Evolutionary conservation across 2,888 invertebrate species (phyloP), one percentile per base, ranked within the genome.

Genomic region (Hemistola chrysoprasaria): DNA sequence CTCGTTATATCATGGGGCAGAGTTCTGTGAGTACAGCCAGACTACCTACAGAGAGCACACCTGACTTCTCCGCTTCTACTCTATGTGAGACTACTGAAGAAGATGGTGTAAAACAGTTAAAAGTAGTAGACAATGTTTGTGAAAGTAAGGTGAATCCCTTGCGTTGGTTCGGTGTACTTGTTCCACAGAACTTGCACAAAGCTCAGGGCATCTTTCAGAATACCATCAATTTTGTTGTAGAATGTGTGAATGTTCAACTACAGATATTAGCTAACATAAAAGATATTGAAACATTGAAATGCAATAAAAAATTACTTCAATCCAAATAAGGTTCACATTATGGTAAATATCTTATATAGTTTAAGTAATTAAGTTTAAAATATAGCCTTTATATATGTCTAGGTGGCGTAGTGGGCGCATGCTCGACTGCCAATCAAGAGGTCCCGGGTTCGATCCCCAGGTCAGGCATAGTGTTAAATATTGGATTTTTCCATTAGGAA

Each of bases 141-240:
- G 71, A 73, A 8, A 64, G 71, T 30, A 79, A 61, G 31, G 77
- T 69, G 22, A 92, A 97, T 71, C 96, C 97, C 0, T 71, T 97
- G 20, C 92, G 92, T 50, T 97, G 96, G 96, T 97, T 97, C 84
- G 97, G 97, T 6, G 91, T 96, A 23, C 78, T 97, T 22, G 95
- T 96, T 0, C 96, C 97, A 0, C 93, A 93, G 62, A 93, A 93
- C 66, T 80, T 97, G 62, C 92, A 93, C 59, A 90, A 89, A 53
- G 95, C 96, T 0, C 95, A 95, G 65, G 90, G 88, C 35, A 91
- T 92, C 59, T 97, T 95, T 67, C 92, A 92, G 59, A 92, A 92
- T 56, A 90, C 93, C 1, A 62, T 95, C 4, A 92, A 93, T 42
- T 90, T 92, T 68, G 83, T 92, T 22, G 90, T 93, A 6, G 92